Evolutionary conservation across 2,797 vertebrate genomes (phyloP), one percentile per base, ranked within the genome.

Genomic region (Thalassophryne amazonica): DNA sequence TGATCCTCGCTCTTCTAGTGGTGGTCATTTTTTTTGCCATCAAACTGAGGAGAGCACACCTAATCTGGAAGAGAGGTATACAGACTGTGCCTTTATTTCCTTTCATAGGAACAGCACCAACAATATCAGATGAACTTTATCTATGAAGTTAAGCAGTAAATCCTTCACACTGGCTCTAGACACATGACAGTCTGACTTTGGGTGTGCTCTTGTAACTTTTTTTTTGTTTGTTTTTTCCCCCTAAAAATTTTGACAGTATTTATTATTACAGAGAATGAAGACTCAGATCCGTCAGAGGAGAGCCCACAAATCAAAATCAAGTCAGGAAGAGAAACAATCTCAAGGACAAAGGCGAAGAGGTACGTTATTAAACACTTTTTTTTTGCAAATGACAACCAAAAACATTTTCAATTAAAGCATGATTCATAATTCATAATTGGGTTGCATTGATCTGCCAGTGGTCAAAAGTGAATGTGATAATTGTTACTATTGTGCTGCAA

Each of bases 61-160:
- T 88, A 0, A 7, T 60, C 8, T 98, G 95, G 95, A 96, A 92
- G 46, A 93, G 60, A 91, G 96, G 96, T 97, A 45, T 69, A 34
- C 18, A 56, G 3, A 9, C 0, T 3, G 11, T 1, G 2, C 12
- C 14, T 2, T 12, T 3, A 27, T 13, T 34, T 35, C 38, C 13
- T 22, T 11, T n/a, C 12, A 8, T 5, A 3, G 1, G 3, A n/a
- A 41, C 40, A 12, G 14, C 5, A 24, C 6, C 2, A 27, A 10
- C 5, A 18, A 4, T 25, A 7, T 29, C 18, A 45, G 23, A 6
- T 17, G 12, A 53, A 20, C 21, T 14, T 41, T 3, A 16, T 4
- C 20, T n/a, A 17, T 22, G 15, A 7, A 29, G 37, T 14, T 8
- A 17, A 35, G 2, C 23, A 16, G 15, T 2, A 32, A 19, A 35